phyloP scores from a whole-genome alignment of 2,113 vertebrate species.

The Burhinus bistriatus region DNA sequence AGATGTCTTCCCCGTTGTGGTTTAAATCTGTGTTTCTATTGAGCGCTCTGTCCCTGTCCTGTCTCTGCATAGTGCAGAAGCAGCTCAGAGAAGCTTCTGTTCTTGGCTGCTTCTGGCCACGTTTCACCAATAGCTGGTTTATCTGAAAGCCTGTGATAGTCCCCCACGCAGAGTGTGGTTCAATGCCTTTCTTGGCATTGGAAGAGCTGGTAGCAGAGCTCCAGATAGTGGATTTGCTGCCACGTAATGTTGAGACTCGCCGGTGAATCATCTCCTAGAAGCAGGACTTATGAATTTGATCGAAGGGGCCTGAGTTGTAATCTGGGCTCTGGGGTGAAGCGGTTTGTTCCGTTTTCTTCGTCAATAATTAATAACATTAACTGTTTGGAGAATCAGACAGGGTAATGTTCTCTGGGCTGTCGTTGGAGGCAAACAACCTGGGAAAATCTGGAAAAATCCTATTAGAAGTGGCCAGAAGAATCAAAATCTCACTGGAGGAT shows the following conservation, averaged over 20 bases:
- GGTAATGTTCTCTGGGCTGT: not conserved
- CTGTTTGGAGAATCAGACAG: not conserved
- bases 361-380: not conserved
- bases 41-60: not conserved
- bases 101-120: not conserved
- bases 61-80: not conserved
- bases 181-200: not conserved
- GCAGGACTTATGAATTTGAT: not conserved
- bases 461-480: not conserved
- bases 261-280: not conserved
- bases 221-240: not conserved
- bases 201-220: not conserved
- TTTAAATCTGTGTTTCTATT: not conserved
- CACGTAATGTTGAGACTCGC: not conserved
- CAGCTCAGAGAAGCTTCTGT: not conserved
- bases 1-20: not conserved
- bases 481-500: not conserved
- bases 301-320: not conserved
- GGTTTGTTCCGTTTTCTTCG: not conserved
- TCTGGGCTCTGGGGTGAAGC: not conserved
- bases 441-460: not conserved
- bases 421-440: not conserved
- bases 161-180: fast-evolving
- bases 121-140: not conserved
- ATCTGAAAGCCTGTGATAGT: not conserved